A percentile compares a stretch with the other conserved stretches of the same genome.
phyloP scores from a whole-genome alignment of 2,888 invertebrate species.

The Drosophila picticornis region DNA sequence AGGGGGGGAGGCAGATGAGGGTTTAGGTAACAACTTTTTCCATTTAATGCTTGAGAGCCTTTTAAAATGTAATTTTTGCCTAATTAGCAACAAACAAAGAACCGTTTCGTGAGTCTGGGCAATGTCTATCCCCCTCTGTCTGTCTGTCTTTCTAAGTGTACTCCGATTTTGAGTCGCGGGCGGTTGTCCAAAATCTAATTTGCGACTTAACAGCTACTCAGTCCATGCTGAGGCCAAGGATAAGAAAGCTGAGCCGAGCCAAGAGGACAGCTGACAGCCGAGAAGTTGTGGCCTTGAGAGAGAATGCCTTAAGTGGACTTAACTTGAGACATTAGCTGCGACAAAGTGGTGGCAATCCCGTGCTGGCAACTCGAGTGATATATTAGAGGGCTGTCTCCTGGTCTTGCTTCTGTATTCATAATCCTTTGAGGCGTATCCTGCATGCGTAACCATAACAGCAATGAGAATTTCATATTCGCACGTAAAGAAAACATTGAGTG shows the following conservation, averaged over 20 bases:
- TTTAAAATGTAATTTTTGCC: slow-evolving; percentile 81
- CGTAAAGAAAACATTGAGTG: slow-evolving; percentile 72
- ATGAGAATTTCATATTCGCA: slow-evolving; percentile 73
- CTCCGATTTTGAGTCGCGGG: slow-evolving; percentile 40
- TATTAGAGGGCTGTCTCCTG: slow-evolving; percentile 37
- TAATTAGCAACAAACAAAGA: slow-evolving; percentile 80
- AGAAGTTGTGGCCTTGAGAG: slow-evolving; percentile 47
- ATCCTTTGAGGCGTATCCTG: slow-evolving; percentile 57
- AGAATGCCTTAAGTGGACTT: slow-evolving; percentile 64
- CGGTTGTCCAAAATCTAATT: slow-evolving; percentile 71
- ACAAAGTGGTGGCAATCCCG: slow-evolving; percentile 59
- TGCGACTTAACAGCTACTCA: slow-evolving; percentile 67
- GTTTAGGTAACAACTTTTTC: slow-evolving; percentile 72
- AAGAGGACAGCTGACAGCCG: slow-evolving; percentile 1
- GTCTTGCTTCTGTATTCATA: slow-evolving; percentile 37
- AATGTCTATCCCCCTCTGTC: not conserved
- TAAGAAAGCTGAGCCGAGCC: slow-evolving; percentile 49
- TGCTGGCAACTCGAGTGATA: slow-evolving; percentile 35
- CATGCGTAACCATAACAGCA: slow-evolving; percentile 58
- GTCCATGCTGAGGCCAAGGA: slow-evolving; percentile 54
- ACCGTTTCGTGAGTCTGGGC: slow-evolving; percentile 15
- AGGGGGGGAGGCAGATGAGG: slow-evolving; percentile 29
- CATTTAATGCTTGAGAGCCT: slow-evolving; percentile 81
- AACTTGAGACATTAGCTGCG: slow-evolving; percentile 64
- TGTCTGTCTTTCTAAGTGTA: slow-evolving; percentile 15